A percentile compares a stretch with the other conserved stretches of the same genome.
These are phyloP conservation scores for Actenoides lindsayi DNA, from an alignment of 2,113 vertebrate genomes.

Conservation along the genomic window DNA sequence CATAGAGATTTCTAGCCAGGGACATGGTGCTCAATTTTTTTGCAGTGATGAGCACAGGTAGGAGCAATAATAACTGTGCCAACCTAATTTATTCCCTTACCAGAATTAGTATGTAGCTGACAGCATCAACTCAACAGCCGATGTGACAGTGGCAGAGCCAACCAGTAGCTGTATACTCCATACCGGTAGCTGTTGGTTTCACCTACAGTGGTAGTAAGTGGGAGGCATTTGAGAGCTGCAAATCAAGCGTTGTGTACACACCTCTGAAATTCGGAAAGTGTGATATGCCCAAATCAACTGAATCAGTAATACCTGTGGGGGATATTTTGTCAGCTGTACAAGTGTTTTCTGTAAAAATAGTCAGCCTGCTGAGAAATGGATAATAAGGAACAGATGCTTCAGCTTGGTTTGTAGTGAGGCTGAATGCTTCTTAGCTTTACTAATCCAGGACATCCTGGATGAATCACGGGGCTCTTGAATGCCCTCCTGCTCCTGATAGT, in stretches of 20 bases:
- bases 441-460: constrained; percentile 60
- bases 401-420: constrained; percentile 27
- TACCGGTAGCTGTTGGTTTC: neutral
- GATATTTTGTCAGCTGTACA: constrained; percentile 19
- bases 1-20: neutral
- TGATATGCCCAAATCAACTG: neutral
- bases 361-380: constrained; percentile 43
- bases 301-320: neutral
- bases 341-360: constrained; percentile 41
- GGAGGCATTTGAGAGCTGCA: neutral
- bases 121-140: neutral
- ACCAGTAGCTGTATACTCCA: neutral
- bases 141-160: neutral
- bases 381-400: constrained; percentile 66
- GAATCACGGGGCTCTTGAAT: constrained; percentile 49
- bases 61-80: neutral
- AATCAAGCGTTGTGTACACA: neutral
- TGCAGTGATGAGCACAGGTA: neutral
- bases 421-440: constrained; percentile 36
- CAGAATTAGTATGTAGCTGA: neutral
- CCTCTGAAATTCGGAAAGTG: neutral
- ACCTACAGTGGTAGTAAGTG: neutral
- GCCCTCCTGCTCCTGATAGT: neutral
- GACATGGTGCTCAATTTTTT: neutral
- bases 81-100: neutral